A percentile compares a stretch with the other conserved stretches of the same genome.
Evolutionary conservation across 2,797 vertebrate species (phyloP).

Genomic region (Octomys mimax): DNA sequence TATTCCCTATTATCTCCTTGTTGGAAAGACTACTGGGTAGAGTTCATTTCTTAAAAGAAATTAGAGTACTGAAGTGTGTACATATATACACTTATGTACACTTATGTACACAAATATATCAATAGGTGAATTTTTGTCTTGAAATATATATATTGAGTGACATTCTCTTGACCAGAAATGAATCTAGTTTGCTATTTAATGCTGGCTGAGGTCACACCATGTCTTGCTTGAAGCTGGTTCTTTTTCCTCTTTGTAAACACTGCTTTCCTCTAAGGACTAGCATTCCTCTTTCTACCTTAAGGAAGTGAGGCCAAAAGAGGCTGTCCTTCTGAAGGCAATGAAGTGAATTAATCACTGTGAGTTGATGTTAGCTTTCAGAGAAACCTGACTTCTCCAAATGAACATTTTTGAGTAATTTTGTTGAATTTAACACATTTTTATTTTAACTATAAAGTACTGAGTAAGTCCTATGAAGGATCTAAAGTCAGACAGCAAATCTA

Average conservation of each 20-base stretch:
- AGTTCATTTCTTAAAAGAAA: slow-evolving; percentile 40
- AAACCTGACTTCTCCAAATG: slow-evolving; percentile 37
- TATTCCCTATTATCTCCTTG: slow-evolving; percentile 64
- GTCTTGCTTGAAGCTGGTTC: background rate
- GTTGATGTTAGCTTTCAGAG: background rate
- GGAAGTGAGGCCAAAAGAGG: background rate
- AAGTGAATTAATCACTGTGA: slow-evolving; percentile 7
- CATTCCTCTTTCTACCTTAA: background rate
- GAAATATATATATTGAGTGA: slow-evolving; percentile 11
- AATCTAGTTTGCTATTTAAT: slow-evolving; percentile 28
- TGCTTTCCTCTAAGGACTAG: background rate
- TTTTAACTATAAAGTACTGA: slow-evolving; percentile 12
- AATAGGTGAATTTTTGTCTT: slow-evolving; percentile 41
- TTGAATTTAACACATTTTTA: slow-evolving; percentile 13
- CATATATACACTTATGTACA: too few species aligned
- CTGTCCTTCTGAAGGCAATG: background rate
- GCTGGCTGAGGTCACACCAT: slow-evolving; percentile 17
- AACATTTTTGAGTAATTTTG: slow-evolving; percentile 1
- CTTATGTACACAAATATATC: too few species aligned
- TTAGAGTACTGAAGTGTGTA: background rate
- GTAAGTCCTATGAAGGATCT: background rate
- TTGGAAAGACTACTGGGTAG: slow-evolving; percentile 70
- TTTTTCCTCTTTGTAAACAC: slow-evolving; percentile 45
- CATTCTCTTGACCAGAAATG: slow-evolving; percentile 24
- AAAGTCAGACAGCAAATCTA: background rate